A percentile compares a stretch with the other conserved stretches of the same genome.
These are phyloP conservation scores for Nebria ingens DNA, from an alignment of 1,140 invertebrate species.

Conservation along the genomic window DNA sequence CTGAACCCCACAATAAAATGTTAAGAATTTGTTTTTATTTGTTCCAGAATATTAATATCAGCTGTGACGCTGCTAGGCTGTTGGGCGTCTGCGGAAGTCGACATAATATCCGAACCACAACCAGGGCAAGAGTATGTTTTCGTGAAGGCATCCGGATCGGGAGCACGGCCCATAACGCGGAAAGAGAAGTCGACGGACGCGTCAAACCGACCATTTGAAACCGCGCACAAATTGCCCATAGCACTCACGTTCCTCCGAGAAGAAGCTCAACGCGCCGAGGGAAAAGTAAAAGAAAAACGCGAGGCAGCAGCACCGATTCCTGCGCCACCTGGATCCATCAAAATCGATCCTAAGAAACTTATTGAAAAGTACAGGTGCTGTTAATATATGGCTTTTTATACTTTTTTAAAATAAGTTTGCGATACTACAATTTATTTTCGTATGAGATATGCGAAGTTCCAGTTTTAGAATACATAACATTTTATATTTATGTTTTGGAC, in stretches of 20 bases:
- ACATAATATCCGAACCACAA: constrained; percentile 25
- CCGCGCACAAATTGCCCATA: constrained; percentile 30
- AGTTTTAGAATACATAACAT: too few relatives aligned
- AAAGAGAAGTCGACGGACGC: constrained; percentile 26
- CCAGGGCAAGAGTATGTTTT: constrained; percentile 30
- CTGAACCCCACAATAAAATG: too few relatives aligned
- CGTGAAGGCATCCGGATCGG: constrained; percentile 24
- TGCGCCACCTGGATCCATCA: constrained; percentile 30
- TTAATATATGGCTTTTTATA: too few relatives aligned
- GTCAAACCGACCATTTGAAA: constrained; percentile 28
- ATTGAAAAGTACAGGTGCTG: constrained; percentile 30
- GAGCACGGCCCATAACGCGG: constrained; percentile 23
- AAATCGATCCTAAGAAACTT: constrained; percentile 27
- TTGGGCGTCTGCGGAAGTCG: constrained; percentile 16
- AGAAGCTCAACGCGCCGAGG: constrained; percentile 20
- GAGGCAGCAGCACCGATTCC: constrained; percentile 19
- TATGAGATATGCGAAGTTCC: too few relatives aligned
- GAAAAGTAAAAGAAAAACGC: not conserved
- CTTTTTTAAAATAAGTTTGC: too few relatives aligned
- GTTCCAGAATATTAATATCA: constrained; percentile 22
- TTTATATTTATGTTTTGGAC: too few relatives aligned
- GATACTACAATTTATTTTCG: too few relatives aligned
- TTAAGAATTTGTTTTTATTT: constrained; percentile 14
- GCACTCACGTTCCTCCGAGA: constrained; percentile 24
- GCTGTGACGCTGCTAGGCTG: constrained; percentile 3